Evolutionary conservation across 2,797 vertebrate species (phyloP).

Genomic region (Peromyscus melanophrys): DNA sequence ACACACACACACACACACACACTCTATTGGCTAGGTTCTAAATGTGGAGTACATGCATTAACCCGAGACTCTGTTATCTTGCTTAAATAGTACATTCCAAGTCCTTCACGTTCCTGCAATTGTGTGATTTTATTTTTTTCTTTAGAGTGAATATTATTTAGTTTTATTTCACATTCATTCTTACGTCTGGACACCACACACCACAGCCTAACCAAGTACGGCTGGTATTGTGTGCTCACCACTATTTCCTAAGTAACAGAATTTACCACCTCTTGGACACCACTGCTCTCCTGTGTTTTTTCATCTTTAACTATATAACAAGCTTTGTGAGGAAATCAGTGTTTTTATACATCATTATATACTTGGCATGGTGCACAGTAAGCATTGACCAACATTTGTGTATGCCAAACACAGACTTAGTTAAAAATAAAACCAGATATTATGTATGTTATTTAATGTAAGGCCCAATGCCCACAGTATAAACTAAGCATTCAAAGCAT

Average conservation of each 20-base stretch:
- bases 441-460: neutral
- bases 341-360: constrained; percentile 24
- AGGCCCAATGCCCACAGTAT: neutral
- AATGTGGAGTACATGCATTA: neutral
- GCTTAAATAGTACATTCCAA: neutral
- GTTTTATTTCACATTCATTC: neutral
- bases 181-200: neutral
- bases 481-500: neutral
- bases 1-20: too few relatives aligned
- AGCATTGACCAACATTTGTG: constrained; percentile 15
- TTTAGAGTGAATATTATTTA: neutral
- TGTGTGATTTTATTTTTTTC: neutral
- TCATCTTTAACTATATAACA: constrained; percentile 59
- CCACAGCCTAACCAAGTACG: neutral
- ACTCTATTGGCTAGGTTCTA: neutral
- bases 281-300: neutral
- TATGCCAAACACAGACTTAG: neutral
- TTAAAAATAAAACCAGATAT: neutral
- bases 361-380: neutral
- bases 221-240: neutral
- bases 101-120: neutral
- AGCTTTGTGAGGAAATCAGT: constrained; percentile 26
- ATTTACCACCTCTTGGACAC: neutral
- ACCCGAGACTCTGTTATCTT: neutral
- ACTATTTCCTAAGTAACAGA: neutral